Percentiles rank a stretch among this genome's conserved stretches.
Conservation (phyloP, 2,888 invertebrate species). For the Apamea sordens region DNA sequence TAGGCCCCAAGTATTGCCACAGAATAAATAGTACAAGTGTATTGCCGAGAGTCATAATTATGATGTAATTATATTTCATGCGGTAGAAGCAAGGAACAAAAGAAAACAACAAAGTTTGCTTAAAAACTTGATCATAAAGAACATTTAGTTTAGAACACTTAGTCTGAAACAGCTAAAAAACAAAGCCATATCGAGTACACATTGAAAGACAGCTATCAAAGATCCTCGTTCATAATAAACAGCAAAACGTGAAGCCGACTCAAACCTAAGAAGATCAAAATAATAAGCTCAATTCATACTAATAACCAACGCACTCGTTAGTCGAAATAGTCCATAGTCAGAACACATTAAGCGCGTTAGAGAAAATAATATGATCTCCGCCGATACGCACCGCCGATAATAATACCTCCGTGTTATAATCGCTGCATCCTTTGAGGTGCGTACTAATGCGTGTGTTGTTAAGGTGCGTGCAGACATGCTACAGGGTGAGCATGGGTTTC, state of each 20-base stretch:
- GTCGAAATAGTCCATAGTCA: constrained; percentile 38
- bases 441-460: constrained; percentile 44
- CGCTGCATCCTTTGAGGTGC: constrained; percentile 58
- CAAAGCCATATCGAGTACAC: neutral
- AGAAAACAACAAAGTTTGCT: neutral
- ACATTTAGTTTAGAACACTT: neutral
- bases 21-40: too few species aligned
- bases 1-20: too few species aligned
- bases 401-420: constrained; percentile 61
- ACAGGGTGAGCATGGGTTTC: neutral
- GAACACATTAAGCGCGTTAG: constrained; percentile 61
- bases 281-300: constrained; percentile 48
- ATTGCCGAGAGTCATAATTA: too few species aligned
- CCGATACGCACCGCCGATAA: constrained; percentile 62
- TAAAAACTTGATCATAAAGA: neutral
- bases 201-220: neutral
- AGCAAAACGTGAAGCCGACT: constrained; percentile 10
- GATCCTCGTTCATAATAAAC: neutral
- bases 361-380: constrained; percentile 68
- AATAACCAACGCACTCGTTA: constrained; percentile 47
- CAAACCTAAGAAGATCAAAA: constrained; percentile 37
- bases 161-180: neutral
- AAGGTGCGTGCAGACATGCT: constrained; percentile 39
- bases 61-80: too few species aligned
- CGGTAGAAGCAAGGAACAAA: neutral